These are phyloP conservation scores for Pelusios castaneus DNA, from an alignment of 2,113 vertebrate genomes.

Conservation along the genomic window DNA sequence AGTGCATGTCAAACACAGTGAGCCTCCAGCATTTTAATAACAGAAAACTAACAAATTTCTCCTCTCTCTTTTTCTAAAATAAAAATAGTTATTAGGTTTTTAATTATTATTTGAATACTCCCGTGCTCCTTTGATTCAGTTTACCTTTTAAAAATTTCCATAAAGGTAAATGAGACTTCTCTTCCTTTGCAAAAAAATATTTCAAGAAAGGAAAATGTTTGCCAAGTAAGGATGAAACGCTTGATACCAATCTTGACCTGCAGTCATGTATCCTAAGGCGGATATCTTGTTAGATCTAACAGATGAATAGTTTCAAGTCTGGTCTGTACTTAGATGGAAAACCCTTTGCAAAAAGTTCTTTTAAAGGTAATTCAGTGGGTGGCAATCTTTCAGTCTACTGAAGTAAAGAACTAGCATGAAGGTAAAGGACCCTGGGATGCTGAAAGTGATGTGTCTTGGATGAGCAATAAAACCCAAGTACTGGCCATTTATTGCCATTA, in stretches of 20 bases:
- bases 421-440: background rate
- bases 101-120: background rate
- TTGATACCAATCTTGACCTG: background rate
- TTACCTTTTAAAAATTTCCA: background rate
- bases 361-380: background rate
- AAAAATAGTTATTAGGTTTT: background rate
- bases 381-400: fast-evolving
- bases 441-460: background rate
- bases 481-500: background rate
- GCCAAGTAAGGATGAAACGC: background rate
- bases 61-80: background rate
- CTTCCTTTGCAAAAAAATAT: background rate
- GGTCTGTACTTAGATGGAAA: background rate
- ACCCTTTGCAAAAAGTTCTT: background rate
- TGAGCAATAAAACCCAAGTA: background rate
- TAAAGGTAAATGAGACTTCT: background rate
- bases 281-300: background rate
- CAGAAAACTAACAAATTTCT: conserved; percentile 14
- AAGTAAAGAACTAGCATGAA: background rate
- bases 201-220: background rate
- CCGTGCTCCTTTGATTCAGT: background rate
- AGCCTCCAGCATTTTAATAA: conserved; percentile 10
- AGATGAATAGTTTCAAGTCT: background rate
- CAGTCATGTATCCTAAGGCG: background rate
- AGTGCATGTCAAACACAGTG: conserved; percentile 66